Conservation (phyloP, 64 coral and sea anemone species). For the Hydrozoanthus tunicans region DNA sequence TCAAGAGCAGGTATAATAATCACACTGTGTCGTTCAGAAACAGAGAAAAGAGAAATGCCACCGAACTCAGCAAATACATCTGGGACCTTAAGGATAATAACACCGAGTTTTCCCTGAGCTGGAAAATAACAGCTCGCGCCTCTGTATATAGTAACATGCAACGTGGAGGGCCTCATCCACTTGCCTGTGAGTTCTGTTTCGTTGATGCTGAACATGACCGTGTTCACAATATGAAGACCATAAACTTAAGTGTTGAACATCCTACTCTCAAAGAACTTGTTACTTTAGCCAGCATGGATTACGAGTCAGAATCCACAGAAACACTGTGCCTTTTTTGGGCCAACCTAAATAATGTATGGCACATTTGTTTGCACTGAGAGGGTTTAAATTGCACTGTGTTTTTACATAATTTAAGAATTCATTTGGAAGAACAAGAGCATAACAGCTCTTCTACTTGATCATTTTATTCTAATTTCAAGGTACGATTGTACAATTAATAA, state of each 20-base stretch:
- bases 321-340: constrained; percentile 50
- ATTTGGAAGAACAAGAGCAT: constrained; percentile 16
- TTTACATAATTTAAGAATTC: constrained; percentile 27
- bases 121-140: too few relatives aligned
- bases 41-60: too few relatives aligned
- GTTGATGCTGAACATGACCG: constrained; percentile 57
- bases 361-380: constrained; percentile 18
- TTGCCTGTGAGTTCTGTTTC: constrained; percentile 44
- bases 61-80: too few relatives aligned
- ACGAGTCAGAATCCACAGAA: constrained; percentile 36
- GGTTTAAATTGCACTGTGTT: constrained; percentile 19
- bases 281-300: constrained; percentile 54
- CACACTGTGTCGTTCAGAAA: too few relatives aligned
- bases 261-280: constrained; percentile 58
- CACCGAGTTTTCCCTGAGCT: too few relatives aligned
- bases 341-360: constrained; percentile 36
- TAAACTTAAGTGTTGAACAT: constrained; percentile 56
- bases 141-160: too few relatives aligned
- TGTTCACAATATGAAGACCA: constrained; percentile 48
- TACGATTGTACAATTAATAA: constrained; percentile 19
- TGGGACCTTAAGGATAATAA: too few relatives aligned
- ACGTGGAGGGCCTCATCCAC: constrained; percentile 1
- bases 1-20: too few relatives aligned
- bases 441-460: constrained; percentile 19
- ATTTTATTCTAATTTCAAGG: constrained; percentile 23